A percentile compares a stretch with the other conserved stretches of the same genome.
These are phyloP conservation scores for Larimichthys crocea DNA, from an alignment of 2,113 vertebrate genomes.

Conservation along the genomic window DNA sequence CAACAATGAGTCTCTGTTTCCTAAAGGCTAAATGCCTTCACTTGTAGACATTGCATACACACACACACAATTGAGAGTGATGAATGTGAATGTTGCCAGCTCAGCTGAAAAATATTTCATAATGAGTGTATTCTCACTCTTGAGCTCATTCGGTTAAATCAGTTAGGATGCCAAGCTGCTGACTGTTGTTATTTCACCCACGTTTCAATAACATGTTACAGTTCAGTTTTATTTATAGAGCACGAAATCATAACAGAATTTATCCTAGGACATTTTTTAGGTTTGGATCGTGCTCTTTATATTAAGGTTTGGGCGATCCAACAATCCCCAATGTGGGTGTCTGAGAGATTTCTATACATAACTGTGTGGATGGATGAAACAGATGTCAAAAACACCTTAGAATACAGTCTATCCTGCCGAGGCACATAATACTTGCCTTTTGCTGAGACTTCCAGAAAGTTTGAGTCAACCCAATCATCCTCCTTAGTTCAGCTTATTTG, in stretches of 20 bases:
- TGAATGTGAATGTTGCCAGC: slow-evolving; percentile 5
- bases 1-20: slow-evolving; percentile 17
- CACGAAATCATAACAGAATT: too few species aligned
- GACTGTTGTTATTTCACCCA: background rate
- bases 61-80: background rate
- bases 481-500: too few species aligned
- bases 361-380: too few species aligned
- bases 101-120: slow-evolving; percentile 9
- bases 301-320: too few species aligned
- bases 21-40: slow-evolving; percentile 8
- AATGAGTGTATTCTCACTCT: slow-evolving; percentile 14
- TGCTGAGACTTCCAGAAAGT: too few species aligned
- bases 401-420: background rate
- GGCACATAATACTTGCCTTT: too few species aligned
- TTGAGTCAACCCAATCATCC: too few species aligned
- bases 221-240: too few species aligned
- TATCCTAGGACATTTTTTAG: too few species aligned
- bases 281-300: too few species aligned
- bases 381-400: background rate
- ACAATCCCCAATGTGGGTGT: too few species aligned
- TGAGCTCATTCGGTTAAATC: background rate
- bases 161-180: slow-evolving; percentile 2
- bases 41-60: slow-evolving; percentile 2
- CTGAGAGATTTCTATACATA: background rate
- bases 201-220: too few species aligned